A percentile compares a stretch with the other conserved stretches of the same genome.
These are phyloP conservation scores for Takifugu bimaculatus DNA, from an alignment of 2,113 vertebrate genomes.

Conservation along the genomic window DNA sequence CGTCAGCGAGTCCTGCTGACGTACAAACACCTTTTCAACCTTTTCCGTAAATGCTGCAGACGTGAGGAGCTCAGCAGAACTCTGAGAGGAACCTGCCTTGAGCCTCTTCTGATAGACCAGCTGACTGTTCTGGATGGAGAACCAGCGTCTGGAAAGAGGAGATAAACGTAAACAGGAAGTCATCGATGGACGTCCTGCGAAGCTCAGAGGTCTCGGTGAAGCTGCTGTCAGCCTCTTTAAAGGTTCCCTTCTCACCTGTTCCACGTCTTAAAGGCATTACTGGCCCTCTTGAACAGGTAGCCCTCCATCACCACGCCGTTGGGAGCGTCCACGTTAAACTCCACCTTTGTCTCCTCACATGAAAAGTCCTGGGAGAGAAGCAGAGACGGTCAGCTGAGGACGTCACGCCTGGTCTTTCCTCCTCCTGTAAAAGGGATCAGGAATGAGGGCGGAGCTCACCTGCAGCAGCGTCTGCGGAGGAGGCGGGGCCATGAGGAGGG, in stretches of 20 bases:
- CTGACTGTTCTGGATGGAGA: conserved; percentile 99
- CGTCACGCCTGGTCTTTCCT: not conserved
- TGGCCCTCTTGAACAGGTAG: conserved; percentile 97
- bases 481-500: not conserved
- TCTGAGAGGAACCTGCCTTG: conserved; percentile 76
- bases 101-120: conserved; percentile 99
- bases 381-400: not conserved
- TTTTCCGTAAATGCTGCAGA: not conserved
- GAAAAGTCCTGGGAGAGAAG: conserved; percentile 83
- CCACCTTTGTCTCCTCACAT: conserved; percentile 88
- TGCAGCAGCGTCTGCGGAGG: conserved; percentile 82
- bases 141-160: conserved; percentile 84
- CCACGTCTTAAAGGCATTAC: conserved; percentile 98
- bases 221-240: not conserved
- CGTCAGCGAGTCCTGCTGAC: conserved; percentile 84
- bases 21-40: conserved; percentile 10
- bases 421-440: not conserved
- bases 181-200: conserved; percentile 20
- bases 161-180: conserved; percentile 20
- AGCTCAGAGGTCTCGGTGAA: not conserved
- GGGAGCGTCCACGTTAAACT: conserved; percentile 91
- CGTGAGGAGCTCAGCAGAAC: conserved; percentile 4
- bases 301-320: conserved; percentile 98
- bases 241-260: conserved; percentile 79
- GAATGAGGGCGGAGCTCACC: conserved; percentile 69